A percentile compares a stretch with the other conserved stretches of the same genome.
phyloP scores from a whole-genome alignment of 2,888 invertebrate genomes.

The Isotomurus palustris region DNA sequence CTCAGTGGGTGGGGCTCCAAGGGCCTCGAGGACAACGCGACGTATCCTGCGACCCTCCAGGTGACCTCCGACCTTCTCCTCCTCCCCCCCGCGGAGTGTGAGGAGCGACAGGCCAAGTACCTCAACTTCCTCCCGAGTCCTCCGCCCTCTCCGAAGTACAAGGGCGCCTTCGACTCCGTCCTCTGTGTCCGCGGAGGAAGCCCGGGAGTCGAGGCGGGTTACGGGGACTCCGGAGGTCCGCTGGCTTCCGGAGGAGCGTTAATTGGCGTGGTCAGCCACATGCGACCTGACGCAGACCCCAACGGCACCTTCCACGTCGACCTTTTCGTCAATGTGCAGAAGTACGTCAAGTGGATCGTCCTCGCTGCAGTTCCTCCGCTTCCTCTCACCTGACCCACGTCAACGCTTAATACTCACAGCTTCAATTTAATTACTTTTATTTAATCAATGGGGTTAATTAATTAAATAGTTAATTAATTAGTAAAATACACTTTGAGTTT shows the following conservation, averaged over 20 bases:
- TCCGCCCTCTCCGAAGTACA: constrained; percentile 25
- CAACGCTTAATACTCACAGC: too few relatives aligned
- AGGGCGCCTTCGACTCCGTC: constrained; percentile 19
- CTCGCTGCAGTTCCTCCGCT: constrained; percentile 27
- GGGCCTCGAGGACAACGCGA: constrained; percentile 27
- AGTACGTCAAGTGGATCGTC: constrained; percentile 32
- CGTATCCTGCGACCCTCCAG: constrained; percentile 34
- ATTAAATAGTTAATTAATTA: too few relatives aligned
- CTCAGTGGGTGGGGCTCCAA: constrained; percentile 37
- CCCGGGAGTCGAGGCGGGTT: constrained; percentile 30
- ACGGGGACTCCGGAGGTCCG: constrained; percentile 35
- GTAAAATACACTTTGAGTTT: too few relatives aligned
- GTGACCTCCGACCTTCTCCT: constrained; percentile 25
- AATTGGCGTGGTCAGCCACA: constrained; percentile 32
- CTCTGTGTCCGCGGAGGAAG: constrained; percentile 27
- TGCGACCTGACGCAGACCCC: constrained; percentile 25
- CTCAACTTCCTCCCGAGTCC: constrained; percentile 15
- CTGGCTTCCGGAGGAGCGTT: constrained; percentile 11
- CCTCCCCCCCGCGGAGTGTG: constrained; percentile 22
- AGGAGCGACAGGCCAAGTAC: constrained; percentile 23
- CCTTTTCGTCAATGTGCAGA: constrained; percentile 30
- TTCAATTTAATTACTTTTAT: too few relatives aligned
- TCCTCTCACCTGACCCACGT: too few relatives aligned
- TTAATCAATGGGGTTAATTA: too few relatives aligned
- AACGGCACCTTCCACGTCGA: constrained; percentile 29